These are phyloP conservation scores for Meghimatium bilineatum DNA, from an alignment of 2,888 invertebrate genomes.

Conservation along the genomic window DNA sequence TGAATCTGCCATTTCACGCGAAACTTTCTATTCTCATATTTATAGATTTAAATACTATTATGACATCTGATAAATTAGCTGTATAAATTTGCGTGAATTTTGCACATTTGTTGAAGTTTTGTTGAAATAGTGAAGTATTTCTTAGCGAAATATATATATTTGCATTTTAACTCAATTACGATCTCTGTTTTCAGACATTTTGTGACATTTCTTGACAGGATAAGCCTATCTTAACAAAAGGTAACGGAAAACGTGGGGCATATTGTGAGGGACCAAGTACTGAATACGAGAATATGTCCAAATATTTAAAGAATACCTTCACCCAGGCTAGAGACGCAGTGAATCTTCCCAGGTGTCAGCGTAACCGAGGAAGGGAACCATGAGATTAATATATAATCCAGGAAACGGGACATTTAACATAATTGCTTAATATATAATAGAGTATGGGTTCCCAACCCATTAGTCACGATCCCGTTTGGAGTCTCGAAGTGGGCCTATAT, in stretches of 20 bases:
- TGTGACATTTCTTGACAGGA: background rate
- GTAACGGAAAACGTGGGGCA: background rate
- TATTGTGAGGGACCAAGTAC: background rate
- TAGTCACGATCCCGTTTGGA: too few species aligned
- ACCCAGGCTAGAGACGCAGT: background rate
- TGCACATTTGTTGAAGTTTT: background rate
- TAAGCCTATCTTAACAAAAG: background rate
- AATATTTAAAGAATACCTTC: background rate
- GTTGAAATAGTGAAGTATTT: background rate
- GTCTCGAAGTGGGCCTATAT: too few species aligned
- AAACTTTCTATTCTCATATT: background rate
- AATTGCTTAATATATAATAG: too few species aligned
- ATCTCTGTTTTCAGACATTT: background rate
- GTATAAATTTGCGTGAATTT: background rate
- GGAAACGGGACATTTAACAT: too few species aligned
- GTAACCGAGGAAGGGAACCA: background rate
- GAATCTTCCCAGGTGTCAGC: background rate
- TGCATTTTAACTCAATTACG: background rate
- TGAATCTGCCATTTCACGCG: background rate
- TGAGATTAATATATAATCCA: background rate
- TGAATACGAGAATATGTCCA: background rate
- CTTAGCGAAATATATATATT: background rate
- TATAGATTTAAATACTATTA: background rate
- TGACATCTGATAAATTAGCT: constrained; percentile 11
- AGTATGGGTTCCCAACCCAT: too few species aligned